Conservation (phyloP, 2,113 vertebrate species). For the Eptesicus fuscus region DNA sequence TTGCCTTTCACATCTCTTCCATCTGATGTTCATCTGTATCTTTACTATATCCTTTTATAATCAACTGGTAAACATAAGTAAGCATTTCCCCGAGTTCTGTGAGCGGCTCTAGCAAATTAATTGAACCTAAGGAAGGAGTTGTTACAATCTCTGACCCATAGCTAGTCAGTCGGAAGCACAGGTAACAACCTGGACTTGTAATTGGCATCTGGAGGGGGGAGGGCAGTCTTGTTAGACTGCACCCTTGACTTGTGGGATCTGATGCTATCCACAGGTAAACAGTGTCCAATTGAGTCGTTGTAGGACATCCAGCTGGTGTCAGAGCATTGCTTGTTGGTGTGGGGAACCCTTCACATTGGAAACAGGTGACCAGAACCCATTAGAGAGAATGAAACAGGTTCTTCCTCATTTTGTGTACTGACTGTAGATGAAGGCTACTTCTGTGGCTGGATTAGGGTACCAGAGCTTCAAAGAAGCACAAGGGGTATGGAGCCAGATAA, state of each 20-base stretch:
- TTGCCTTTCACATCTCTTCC: background rate
- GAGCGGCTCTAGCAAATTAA: background rate
- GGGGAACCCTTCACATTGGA: background rate
- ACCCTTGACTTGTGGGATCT: background rate
- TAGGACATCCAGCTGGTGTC: background rate
- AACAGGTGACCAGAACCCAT: background rate
- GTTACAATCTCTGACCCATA: background rate
- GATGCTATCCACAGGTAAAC: background rate
- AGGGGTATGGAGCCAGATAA: background rate
- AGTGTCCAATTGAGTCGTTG: background rate
- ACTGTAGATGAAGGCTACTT: background rate
- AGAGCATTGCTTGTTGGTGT: background rate
- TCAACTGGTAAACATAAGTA: background rate
- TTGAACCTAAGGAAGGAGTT: background rate
- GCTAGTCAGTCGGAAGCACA: background rate
- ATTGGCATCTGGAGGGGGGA: background rate
- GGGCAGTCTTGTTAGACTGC: background rate
- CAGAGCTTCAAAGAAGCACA: background rate
- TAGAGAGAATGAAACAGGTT: background rate
- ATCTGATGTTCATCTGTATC: background rate
- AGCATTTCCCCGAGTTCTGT: background rate
- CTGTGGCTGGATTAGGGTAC: background rate
- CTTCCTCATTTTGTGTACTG: background rate
- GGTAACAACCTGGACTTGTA: background rate
- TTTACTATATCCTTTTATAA: background rate